Evolutionary conservation across 1,140 invertebrate species (phyloP), one percentile per base, ranked within the genome.

Genomic region (Drosophila novamexicana): DNA sequence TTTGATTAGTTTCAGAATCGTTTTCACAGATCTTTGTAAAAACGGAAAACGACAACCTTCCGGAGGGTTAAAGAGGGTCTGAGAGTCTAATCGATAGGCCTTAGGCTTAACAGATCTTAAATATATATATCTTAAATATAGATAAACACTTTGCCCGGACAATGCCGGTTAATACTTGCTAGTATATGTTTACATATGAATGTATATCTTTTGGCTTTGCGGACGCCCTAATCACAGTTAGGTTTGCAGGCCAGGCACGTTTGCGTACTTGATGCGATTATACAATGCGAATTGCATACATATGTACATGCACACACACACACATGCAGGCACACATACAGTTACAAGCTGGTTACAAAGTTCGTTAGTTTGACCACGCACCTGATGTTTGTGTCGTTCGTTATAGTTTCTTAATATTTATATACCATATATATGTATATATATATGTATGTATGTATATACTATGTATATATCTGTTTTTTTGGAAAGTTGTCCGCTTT

Each of bases 221-320:
- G 47, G 54, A 44, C 53, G 40, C 73, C 75, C 58, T 70, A 57
- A 50, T 69, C 65, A 49, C 32, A 14, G 42, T 34, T 54, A n/a
- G 47, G 39, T 72, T 72, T 29, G 50, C 65, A 88, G 68, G 81
- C 79, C 39, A 66, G 66, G 68, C 83, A 88, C 83, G 82, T 86
- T 72, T 59, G 52, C 52, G 53, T 54, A 86, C 66, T 85, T 75
- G 66, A 54, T 32, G 56, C 64, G 82, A 79, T 88, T 86, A 83
- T 77, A 86, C 83, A 86, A 86, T 88, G 67, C 68, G 62, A 69
- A 77, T 70, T 74, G 73, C 52, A 34, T 67, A 61, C 3, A 58
- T 49, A 42, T 32, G 45, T 6, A 32, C 9, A 58, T 29, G 22
- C 2, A 34, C 2, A 16, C 1, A 40, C 6, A 54, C 34, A 40